Percentiles rank a stretch among this genome's conserved stretches.
Conservation (phyloP, 2,797 vertebrate genomes). For the Hippocampus kuda region DNA sequence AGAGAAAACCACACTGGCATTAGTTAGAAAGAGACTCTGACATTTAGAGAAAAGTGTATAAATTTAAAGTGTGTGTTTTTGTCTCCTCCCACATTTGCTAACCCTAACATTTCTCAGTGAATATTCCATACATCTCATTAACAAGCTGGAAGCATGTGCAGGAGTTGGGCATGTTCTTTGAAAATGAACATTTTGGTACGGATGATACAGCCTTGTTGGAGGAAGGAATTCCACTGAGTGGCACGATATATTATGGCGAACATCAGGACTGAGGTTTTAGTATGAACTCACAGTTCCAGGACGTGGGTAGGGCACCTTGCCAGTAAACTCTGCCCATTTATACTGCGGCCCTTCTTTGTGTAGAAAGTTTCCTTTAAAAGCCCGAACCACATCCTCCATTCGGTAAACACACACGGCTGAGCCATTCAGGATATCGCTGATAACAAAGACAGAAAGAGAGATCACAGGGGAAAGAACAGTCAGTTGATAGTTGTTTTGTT, state of each 20-base stretch:
- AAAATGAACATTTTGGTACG: not conserved
- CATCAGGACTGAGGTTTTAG: not conserved
- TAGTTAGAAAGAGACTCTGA: too few relatives aligned
- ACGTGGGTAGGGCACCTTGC: slow-evolving; percentile 71
- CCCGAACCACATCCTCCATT: slow-evolving; percentile 71
- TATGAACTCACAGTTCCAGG: slow-evolving; percentile 70
- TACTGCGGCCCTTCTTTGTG: slow-evolving; percentile 76
- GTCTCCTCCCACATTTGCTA: too few relatives aligned
- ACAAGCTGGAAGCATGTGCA: too few relatives aligned
- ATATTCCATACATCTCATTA: too few relatives aligned
- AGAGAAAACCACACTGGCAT: too few relatives aligned
- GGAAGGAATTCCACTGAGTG: not conserved
- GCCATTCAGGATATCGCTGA: slow-evolving; percentile 72
- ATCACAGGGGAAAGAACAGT: not conserved
- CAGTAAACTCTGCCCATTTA: slow-evolving; percentile 73
- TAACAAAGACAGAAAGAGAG: slow-evolving; percentile 8
- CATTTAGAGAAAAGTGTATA: too few relatives aligned
- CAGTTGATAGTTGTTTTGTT: too few relatives aligned
- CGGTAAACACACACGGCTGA: slow-evolving; percentile 73
- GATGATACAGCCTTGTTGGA: not conserved
- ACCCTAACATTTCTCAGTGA: too few relatives aligned
- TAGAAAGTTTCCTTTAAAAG: slow-evolving; percentile 74
- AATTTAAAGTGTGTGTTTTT: too few relatives aligned
- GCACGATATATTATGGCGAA: not conserved
- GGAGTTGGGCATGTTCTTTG: too few relatives aligned